phyloP scores from a whole-genome alignment of 2,113 vertebrate genomes.

The Taxidea taxus region DNA sequence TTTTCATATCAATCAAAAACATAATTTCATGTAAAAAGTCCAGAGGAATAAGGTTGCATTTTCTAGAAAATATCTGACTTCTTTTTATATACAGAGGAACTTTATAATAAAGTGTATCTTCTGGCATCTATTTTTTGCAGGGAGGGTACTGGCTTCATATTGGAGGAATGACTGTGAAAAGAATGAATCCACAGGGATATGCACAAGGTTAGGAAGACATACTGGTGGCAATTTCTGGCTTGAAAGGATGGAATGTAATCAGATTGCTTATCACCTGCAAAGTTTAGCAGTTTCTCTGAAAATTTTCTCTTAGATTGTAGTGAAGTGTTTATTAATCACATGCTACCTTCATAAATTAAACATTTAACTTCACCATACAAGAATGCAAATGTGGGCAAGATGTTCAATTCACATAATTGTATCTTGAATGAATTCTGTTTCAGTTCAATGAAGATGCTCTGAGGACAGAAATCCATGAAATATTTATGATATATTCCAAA shows the following conservation, averaged over 20 bases:
- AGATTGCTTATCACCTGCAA: background rate
- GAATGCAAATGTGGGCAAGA: background rate
- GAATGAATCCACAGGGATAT: background rate
- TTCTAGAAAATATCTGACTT: background rate
- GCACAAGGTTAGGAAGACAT: background rate
- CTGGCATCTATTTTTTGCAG: background rate
- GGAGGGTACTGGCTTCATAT: background rate
- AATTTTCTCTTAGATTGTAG: background rate
- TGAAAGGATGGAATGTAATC: background rate
- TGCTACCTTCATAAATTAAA: slow-evolving; percentile 1
- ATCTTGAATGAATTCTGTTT: background rate
- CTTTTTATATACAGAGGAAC: background rate
- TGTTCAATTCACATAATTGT: background rate
- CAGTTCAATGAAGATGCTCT: background rate
- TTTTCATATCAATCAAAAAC: slow-evolving; percentile 18
- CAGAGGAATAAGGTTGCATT: background rate
- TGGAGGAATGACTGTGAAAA: background rate
- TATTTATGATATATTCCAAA: background rate
- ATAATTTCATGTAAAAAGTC: slow-evolving; percentile 19
- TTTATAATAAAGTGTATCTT: background rate
- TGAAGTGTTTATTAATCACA: background rate
- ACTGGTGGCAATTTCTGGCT: background rate
- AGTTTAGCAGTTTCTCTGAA: background rate
- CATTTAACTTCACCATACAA: background rate
- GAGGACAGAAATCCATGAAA: background rate